Evolutionary conservation across 2,113 vertebrate species (phyloP), one percentile per base, ranked within the genome.

Genomic region (Chaetorhynchus papuensis): DNA sequence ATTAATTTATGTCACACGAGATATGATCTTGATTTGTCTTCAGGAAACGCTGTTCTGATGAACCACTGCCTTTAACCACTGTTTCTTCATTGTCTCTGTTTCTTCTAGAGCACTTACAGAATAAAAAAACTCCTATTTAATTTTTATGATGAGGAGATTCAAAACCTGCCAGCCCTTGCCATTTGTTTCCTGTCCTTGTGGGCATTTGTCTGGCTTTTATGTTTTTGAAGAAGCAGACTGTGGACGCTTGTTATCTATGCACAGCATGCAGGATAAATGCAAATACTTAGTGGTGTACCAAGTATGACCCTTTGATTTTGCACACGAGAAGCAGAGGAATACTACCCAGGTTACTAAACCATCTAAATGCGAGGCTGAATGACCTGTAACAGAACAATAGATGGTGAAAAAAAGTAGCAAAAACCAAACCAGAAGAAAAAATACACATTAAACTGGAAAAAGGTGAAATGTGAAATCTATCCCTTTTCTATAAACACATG

Each of bases 401-500:
- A n/a, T 41, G 60, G n/a, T 14, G 56, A 17, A 69, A 82, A 92
- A 74, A 87, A 44, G 35, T n/a, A 89, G 20, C 42, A 87, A 83
- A 97, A 95, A 71, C 7, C 33, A 86, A 84, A 84, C 24, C 59
- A 80, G 68, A 85, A 93, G 15, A 66, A 90, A 94, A 95, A 87
- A 93, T 69, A 82, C 50, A 81, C 45, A 71, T 94, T 93, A 78
- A 92, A 94, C 64, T 90, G 60, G 65, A 83, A 94, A 95, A 95
- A 95, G 75, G 91, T 95, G 87, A 93, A 96, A 95, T 6, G 6
- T 96, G 87, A 95, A 94, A 90, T 93, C 65, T 87, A 94, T 84
- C 93, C 87, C 39, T 92, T 77, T 96, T 94, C 74, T 95, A 91
- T 82, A 96, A 95, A 92, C 92, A 96, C 77, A 93, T 65, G 70